Evolutionary conservation across 2,113 vertebrate species (phyloP).

Genomic region (Oenanthe oenanthe): DNA sequence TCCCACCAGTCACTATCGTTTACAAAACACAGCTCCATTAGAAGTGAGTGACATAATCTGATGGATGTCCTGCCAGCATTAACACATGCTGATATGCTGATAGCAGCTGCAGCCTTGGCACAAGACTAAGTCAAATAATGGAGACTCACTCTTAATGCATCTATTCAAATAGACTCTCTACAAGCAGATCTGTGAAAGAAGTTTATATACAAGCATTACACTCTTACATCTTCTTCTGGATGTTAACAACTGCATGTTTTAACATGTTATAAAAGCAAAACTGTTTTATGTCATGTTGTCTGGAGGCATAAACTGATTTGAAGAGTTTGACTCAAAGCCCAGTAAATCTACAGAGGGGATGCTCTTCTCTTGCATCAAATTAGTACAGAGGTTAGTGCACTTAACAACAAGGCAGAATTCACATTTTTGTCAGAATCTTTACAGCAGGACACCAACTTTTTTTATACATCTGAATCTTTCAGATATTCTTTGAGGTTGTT

Average conservation of each 20-base stretch:
- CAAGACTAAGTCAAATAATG: background rate
- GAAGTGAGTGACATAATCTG: background rate
- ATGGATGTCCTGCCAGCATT: background rate
- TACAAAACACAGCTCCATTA: background rate
- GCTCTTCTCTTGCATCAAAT: background rate
- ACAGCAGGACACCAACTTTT: background rate
- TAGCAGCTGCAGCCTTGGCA: background rate
- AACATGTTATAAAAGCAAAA: fast-evolving
- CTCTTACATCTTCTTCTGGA: background rate
- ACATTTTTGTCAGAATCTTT: background rate
- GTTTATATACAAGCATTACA: background rate
- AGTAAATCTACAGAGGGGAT: background rate
- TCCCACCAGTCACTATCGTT: background rate
- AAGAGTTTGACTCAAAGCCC: background rate
- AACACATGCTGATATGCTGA: background rate
- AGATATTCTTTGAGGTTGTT: background rate
- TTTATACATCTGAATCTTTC: background rate
- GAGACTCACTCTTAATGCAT: fast-evolving
- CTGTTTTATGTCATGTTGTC: background rate
- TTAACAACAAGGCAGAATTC: background rate
- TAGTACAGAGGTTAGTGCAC: background rate
- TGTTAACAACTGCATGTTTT: background rate
- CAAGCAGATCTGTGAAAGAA: background rate
- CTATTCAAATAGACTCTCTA: background rate
- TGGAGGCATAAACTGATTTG: background rate